phyloP scores from a whole-genome alignment of 2,113 vertebrate genomes.

The Mohoua ochrocephala region DNA sequence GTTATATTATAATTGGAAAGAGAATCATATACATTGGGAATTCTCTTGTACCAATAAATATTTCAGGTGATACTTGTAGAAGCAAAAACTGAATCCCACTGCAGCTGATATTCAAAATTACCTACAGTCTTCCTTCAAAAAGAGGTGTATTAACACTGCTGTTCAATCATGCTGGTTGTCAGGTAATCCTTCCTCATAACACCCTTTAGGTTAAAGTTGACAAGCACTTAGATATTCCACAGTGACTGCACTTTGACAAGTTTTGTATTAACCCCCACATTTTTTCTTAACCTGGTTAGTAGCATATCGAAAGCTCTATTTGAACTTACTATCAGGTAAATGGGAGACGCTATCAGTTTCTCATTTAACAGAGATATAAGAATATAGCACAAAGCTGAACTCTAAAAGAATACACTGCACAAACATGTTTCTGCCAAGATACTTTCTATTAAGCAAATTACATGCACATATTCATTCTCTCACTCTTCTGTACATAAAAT shows the following conservation, averaged over 20 bases:
- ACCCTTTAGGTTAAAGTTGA: slow-evolving; percentile 10
- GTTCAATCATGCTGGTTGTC: neutral
- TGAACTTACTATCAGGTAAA: neutral
- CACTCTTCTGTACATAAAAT: neutral
- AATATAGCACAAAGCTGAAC: neutral
- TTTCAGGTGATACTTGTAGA: neutral
- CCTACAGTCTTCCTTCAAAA: neutral
- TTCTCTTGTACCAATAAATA: neutral
- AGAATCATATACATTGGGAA: neutral
- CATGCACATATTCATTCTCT: neutral
- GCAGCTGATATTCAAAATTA: neutral
- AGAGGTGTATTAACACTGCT: neutral
- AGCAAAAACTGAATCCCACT: neutral
- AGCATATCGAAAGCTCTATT: neutral
- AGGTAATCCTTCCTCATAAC: neutral
- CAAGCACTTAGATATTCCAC: neutral
- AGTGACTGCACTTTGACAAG: neutral
- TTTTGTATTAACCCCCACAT: slow-evolving; percentile 8
- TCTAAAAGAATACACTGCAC: neutral
- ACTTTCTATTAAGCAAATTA: slow-evolving; percentile 33
- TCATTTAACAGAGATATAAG: neutral
- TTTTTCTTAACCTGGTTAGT: slow-evolving; percentile 15
- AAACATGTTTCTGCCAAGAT: neutral
- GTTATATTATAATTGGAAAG: neutral
- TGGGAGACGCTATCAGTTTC: neutral